phyloP scores from a whole-genome alignment of 2,888 invertebrate genomes.

The Colostygia pectinataria region DNA sequence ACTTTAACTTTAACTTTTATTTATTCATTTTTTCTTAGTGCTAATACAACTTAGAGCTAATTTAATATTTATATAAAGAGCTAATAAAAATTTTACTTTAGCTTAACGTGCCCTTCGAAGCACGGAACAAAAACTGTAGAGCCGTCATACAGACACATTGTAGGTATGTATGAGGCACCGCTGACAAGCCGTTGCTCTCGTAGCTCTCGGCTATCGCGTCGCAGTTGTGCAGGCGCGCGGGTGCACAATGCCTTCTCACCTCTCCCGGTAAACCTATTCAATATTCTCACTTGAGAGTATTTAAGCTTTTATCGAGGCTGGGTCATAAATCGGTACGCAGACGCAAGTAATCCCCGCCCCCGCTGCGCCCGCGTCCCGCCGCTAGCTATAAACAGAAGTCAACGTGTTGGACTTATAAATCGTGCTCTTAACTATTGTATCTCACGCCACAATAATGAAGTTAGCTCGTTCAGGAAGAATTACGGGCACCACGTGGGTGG shows the following conservation, averaged over 20 bases:
- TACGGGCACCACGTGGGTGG: slow-evolving; percentile 81
- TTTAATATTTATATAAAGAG: too few species aligned
- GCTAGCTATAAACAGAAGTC: slow-evolving; percentile 82
- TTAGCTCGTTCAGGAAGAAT: slow-evolving; percentile 81
- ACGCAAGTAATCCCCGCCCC: slow-evolving; percentile 77
- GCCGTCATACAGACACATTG: too few species aligned
- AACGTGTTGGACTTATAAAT: slow-evolving; percentile 83
- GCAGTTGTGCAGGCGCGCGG: slow-evolving; percentile 6
- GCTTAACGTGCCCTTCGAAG: too few species aligned
- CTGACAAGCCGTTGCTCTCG: slow-evolving; percentile 1
- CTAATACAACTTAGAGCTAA: too few species aligned
- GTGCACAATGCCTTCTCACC: slow-evolving; percentile 28
- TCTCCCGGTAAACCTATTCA: slow-evolving; percentile 57
- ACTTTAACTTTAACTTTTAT: too few species aligned
- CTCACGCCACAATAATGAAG: slow-evolving; percentile 83
- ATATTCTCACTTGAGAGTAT: slow-evolving; percentile 76
- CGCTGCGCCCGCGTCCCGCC: slow-evolving; percentile 68
- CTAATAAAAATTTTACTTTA: too few species aligned
- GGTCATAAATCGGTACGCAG: slow-evolving; percentile 78
- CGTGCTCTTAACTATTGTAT: slow-evolving; percentile 83
- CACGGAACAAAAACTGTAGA: too few species aligned
- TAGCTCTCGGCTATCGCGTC: slow-evolving; percentile 6
- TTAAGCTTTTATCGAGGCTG: slow-evolving; percentile 81
- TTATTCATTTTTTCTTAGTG: too few species aligned
- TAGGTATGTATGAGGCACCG: slow-evolving; percentile 4